A percentile compares a stretch with the other conserved stretches of the same genome.
Evolutionary conservation across 1,140 invertebrate genomes (phyloP).

Genomic region (Cyclina sinensis): DNA sequence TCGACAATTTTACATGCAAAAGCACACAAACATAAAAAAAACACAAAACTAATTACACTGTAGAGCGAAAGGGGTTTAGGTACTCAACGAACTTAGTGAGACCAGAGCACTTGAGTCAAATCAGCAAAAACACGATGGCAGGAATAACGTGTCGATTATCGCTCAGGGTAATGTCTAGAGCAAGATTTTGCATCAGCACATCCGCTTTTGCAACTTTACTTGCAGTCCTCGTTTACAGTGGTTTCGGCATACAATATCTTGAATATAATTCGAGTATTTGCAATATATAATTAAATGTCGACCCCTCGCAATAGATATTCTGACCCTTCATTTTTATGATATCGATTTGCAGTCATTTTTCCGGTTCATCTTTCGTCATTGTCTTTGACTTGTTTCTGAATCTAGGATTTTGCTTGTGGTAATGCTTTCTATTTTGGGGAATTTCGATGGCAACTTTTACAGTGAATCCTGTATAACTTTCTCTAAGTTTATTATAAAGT

Average conservation of each 20-base stretch:
- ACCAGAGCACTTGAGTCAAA: no score
- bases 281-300: conserved; percentile 7
- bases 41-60: no score
- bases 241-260: conserved; percentile 16
- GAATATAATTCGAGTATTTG: conserved; percentile 52
- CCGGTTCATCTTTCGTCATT: neutral
- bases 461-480: neutral
- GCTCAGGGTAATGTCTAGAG: conserved; percentile 22
- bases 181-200: neutral
- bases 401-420: neutral
- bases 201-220: neutral
- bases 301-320: conserved; percentile 23
- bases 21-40: no score
- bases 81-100: no score
- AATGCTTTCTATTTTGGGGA: neutral
- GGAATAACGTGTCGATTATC: conserved; percentile 30
- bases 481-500: conserved; percentile 25
- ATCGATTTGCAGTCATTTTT: conserved; percentile 22
- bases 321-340: conserved; percentile 1
- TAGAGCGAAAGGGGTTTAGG: no score
- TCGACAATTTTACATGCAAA: no score
- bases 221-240: conserved; percentile 10
- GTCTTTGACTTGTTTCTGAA: neutral
- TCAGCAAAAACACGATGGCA: no score
- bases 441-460: neutral